Percentiles rank a stretch among this genome's conserved stretches.
Evolutionary conservation across 2,113 vertebrate genomes (phyloP).

Genomic region (Beaufortia kweichowensis): DNA sequence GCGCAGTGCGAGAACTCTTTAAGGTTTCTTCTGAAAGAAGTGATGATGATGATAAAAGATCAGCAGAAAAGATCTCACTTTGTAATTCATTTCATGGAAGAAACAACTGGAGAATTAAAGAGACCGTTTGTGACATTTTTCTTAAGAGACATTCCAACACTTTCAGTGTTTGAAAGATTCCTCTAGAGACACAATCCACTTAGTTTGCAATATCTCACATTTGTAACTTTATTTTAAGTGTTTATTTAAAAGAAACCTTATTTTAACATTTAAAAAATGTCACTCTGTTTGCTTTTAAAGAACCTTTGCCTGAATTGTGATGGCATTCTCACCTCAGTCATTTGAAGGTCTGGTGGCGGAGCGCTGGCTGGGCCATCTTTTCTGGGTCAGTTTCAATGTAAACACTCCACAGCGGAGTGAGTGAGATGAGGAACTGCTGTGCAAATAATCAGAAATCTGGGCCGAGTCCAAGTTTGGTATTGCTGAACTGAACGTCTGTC

Average conservation of each 20-base stretch:
- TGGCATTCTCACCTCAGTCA: slow-evolving; percentile 18
- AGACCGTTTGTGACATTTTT: no score
- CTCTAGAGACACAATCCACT: not conserved
- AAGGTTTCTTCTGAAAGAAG: no score
- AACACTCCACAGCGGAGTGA: slow-evolving; percentile 44
- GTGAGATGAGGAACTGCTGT: slow-evolving; percentile 45
- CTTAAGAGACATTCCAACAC: no score
- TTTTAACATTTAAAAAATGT: not conserved
- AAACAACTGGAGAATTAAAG: no score
- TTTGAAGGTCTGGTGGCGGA: slow-evolving; percentile 20
- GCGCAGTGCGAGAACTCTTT: no score
- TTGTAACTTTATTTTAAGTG: not conserved
- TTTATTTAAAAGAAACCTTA: no score
- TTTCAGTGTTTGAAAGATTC: not conserved
- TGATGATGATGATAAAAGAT: no score
- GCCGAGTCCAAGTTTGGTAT: slow-evolving; percentile 52
- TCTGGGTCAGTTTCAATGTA: slow-evolving; percentile 45
- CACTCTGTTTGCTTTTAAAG: not conserved
- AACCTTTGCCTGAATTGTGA: slow-evolving; percentile 1
- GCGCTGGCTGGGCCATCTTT: slow-evolving; percentile 5
- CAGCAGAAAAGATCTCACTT: no score
- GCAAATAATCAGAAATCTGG: slow-evolving; percentile 52
- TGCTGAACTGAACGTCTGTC: slow-evolving; percentile 40
- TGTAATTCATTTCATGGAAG: no score
- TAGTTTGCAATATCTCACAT: slow-evolving; percentile 8